Evolutionary conservation across 1,140 invertebrate genomes (phyloP), one percentile per base, ranked within the genome.

Genomic region (Olivierus martensii): DNA sequence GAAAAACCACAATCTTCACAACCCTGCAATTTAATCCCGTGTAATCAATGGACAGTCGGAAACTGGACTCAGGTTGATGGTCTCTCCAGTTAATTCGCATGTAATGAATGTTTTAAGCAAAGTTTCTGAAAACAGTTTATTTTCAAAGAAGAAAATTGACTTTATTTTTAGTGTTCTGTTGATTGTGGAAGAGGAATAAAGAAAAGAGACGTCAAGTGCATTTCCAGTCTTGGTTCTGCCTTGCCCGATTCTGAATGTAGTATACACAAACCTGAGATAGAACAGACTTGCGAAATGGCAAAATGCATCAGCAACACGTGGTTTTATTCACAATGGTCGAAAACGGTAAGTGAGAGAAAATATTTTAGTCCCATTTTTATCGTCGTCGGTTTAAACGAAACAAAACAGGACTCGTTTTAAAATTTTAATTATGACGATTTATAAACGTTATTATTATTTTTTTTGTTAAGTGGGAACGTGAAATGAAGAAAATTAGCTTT

Each of bases 231-330:
- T 15, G 61, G 65, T 52, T 41, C 52, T n/a, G 42, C 60, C 53
- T 51, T 62, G n/a, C 36, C 56, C 2, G 54, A 58, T 14, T 57
- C 56, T n/a, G 53, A 65, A 6, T 75, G 74, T 52, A 48, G 50
- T 9, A 55, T 47, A 6, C 47, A 59, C 0, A 65, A 63, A 38
- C 73, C 73, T 4, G 28, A 39, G 1, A 56, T 58, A 39, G 61
- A 64, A 44, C 66, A 71, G 47, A 60, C 65, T 2, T 75, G 80
- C 62, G 74, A 81, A 49, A 71, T 72, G 52, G 75, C 72, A 3
- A 66, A 64, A 11, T 70, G 68, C 46, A 28, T 28, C 28, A 52
- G 57, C 21, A 60, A 50, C 28, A 63, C 59, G 3, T 74, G 73
- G 73, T 63, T 73, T 44, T 59, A 67, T 15, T 67, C 71, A 0